Percentiles rank a stretch among this genome's conserved stretches.
Evolutionary conservation across 2,888 invertebrate species (phyloP).

Genomic region (Cremastobaeus sp.): DNA sequence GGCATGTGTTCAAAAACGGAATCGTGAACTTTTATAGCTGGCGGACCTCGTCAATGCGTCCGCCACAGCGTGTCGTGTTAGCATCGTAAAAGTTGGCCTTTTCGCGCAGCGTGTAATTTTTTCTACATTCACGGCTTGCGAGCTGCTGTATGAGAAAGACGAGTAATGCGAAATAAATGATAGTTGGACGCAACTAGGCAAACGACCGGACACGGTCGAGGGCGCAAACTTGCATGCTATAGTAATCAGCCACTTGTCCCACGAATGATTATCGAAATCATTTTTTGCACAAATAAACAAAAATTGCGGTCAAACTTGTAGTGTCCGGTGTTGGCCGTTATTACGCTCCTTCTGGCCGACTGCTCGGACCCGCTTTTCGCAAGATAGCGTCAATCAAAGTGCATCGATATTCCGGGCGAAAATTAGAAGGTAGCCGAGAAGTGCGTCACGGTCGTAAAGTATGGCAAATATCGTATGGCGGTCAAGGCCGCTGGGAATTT

Average conservation of each 20-base stretch:
- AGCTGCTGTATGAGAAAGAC: slow-evolving; percentile 54
- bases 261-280: slow-evolving; percentile 45
- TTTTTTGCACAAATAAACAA: slow-evolving; percentile 45
- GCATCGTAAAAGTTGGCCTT: slow-evolving; percentile 58
- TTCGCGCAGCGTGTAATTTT: slow-evolving; percentile 58
- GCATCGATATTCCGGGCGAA: too few relatives aligned
- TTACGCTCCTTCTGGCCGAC: too few relatives aligned
- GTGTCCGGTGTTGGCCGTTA: too few relatives aligned
- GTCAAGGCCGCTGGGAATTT: slow-evolving; percentile 53
- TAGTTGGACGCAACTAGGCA: slow-evolving; percentile 54
- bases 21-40: slow-evolving; percentile 55
- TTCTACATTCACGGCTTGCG: slow-evolving; percentile 46
- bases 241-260: slow-evolving; percentile 59
- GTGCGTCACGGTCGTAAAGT: slow-evolving; percentile 37
- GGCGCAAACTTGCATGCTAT: slow-evolving; percentile 56
- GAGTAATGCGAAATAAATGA: slow-evolving; percentile 63
- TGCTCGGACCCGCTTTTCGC: too few relatives aligned
- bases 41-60: slow-evolving; percentile 52
- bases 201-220: slow-evolving; percentile 59
- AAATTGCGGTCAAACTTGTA: slow-evolving; percentile 7
- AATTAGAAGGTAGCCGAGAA: slow-evolving; percentile 19
- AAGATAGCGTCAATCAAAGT: too few relatives aligned
- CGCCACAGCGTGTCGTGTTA: slow-evolving; percentile 56
- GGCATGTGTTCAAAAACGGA: slow-evolving; percentile 48
- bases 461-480: slow-evolving; percentile 46